A percentile compares a stretch with the other conserved stretches of the same genome.
These are phyloP conservation scores for Gryon sp. DNA, from an alignment of 1,140 invertebrate species.

Conservation along the genomic window DNA sequence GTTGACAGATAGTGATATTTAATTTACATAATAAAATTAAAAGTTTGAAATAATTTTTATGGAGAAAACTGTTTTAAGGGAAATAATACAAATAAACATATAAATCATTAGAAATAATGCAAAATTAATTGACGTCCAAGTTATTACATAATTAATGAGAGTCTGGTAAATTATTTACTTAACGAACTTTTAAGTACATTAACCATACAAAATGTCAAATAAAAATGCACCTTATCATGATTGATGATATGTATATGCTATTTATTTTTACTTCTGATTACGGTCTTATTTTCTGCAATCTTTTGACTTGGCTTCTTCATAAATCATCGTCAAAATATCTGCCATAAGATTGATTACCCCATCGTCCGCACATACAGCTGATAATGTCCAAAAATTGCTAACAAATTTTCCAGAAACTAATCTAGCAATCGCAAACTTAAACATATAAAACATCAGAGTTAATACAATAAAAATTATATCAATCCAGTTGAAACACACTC, in stretches of 20 bases:
- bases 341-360: slow-evolving; percentile 8
- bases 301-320: slow-evolving; percentile 1
- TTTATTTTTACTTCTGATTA: neutral
- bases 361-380: neutral
- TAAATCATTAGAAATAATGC: too few species aligned
- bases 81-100: too few species aligned
- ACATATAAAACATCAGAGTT: too few species aligned
- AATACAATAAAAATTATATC: too few species aligned
- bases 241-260: neutral
- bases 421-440: neutral
- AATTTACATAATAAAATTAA: too few species aligned
- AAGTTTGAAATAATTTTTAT: too few species aligned
- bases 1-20: too few species aligned
- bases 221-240: slow-evolving; percentile 9
- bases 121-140: too few species aligned
- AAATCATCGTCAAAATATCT: slow-evolving; percentile 8
- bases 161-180: neutral
- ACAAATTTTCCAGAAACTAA: neutral
- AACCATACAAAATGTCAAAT: neutral
- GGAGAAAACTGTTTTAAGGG: too few species aligned
- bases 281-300: neutral
- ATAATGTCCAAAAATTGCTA: neutral
- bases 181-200: slow-evolving; percentile 1
- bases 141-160: neutral
- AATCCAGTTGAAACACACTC: too few species aligned